These are phyloP conservation scores for Sinella curviseta DNA, from an alignment of 1,140 invertebrate species.

Conservation along the genomic window DNA sequence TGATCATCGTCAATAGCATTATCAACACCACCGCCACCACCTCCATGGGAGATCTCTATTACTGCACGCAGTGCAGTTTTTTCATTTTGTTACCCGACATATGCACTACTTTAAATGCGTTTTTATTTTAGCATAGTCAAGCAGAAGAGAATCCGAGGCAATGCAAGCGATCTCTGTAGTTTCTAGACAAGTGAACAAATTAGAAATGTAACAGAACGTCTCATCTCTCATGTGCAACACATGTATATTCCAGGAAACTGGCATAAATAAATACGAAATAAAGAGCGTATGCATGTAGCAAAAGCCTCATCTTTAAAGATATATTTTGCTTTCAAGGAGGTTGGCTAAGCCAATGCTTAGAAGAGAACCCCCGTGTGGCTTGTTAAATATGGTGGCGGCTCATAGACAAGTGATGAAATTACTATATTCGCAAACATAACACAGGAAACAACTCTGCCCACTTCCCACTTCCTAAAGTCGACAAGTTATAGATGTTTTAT, in stretches of 20 bases:
- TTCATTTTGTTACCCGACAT: not conserved
- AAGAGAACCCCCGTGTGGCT: too few species aligned
- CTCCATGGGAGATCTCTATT: conserved; percentile 16
- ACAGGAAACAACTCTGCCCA: conserved; percentile 13
- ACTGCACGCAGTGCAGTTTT: not conserved
- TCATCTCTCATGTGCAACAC: too few species aligned
- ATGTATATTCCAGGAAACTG: conserved; percentile 17
- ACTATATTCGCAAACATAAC: conserved; percentile 7
- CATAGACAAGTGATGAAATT: conserved; percentile 10
- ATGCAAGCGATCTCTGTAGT: not conserved
- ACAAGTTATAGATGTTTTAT: too few species aligned
- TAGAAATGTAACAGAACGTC: conserved; percentile 8
- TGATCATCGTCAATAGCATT: not conserved
- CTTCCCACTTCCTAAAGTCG: not conserved
- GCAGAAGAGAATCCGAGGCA: not conserved
- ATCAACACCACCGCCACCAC: not conserved
- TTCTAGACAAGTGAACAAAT: conserved; percentile 9
- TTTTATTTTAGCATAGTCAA: not conserved
- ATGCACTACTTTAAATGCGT: not conserved
- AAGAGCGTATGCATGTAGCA: not conserved
- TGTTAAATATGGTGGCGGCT: not conserved
- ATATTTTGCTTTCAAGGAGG: too few species aligned
- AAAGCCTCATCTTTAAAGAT: not conserved
- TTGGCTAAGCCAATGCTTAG: too few species aligned
- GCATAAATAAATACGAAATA: conserved; percentile 16